Evolutionary conservation across 2,113 vertebrate species (phyloP), one percentile per base, ranked within the genome.

Genomic region (Ibidorhyncha struthersii): DNA sequence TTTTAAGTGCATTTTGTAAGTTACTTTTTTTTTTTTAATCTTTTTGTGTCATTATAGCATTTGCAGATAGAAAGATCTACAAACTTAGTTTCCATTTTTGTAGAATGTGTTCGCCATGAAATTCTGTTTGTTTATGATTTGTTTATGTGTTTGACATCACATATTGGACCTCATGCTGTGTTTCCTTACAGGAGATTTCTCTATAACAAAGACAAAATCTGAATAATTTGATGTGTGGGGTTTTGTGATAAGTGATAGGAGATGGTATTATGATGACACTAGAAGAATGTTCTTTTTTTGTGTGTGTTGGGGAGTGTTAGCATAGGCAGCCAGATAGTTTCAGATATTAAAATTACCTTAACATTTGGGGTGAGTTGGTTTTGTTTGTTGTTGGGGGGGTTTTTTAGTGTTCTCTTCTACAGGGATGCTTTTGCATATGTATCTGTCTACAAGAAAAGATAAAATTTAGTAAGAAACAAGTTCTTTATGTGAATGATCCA

Each of bases 201-300:
- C 41, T 52, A 1, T 23, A 81, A 53, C 8, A 73, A 56, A 86
- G 45, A 34, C 34, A 85, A 59, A 79, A 55, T 45, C 41, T 10
- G n/a, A 34, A 72, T 87, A 0, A 25, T 56, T 76, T 65, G 30
- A 27, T 3, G 0, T 16, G 7, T 17, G 5, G 4, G 7, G 38
- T 76, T 50, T 32, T 73, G 22, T 55, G 20, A 17, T 45, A 40
- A 63, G 18, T 66, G 40, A 6, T 23, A 81, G 50, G 72, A 77
- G 16, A 7, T 29, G 29, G 17, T 49, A 6, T 30, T 22, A 29
- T 36, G 32, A 23, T 58, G 19, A 40, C 74, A 41, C 2, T 50
- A 18, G 20, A 80, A 21, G 21, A 56, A 72, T 36, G 9, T 52
- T 8, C 11, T 1, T 2, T 25, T 36, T 34, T 26, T 10, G n/a